These are phyloP conservation scores for Diadophis punctatus DNA, from an alignment of 2,113 vertebrate genomes.

Conservation along the genomic window DNA sequence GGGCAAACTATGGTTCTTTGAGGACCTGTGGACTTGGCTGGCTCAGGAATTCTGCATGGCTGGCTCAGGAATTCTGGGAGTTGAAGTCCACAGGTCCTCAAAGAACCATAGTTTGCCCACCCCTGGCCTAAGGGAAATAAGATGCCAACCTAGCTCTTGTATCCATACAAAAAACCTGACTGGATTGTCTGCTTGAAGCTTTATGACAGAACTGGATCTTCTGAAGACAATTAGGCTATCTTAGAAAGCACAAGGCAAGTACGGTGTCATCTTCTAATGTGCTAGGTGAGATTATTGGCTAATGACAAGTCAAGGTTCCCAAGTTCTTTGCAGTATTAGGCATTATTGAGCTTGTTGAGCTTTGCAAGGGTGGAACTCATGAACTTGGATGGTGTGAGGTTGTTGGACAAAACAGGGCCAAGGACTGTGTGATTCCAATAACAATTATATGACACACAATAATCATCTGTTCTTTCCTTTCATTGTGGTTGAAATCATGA, in stretches of 20 bases:
- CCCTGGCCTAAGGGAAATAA: not conserved
- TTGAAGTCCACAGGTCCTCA: no score
- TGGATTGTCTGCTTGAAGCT: not conserved
- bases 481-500: not conserved
- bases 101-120: no score
- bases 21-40: no score
- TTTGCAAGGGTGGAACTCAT: no score
- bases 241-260: not conserved
- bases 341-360: not conserved
- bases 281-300: not conserved
- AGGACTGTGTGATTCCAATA: not conserved
- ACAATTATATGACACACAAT: not conserved
- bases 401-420: not conserved
- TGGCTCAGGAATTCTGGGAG: no score
- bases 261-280: not conserved
- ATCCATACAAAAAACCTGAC: not conserved
- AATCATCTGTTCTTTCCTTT: not conserved
- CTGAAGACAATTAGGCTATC: not conserved
- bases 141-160: not conserved
- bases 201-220: not conserved
- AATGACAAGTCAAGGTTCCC: not conserved
- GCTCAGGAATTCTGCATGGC: no score
- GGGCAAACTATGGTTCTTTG: no score
- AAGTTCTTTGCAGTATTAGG: not conserved
- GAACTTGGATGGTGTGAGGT: no score